A percentile compares a stretch with the other conserved stretches of the same genome.
phyloP scores from a whole-genome alignment of 1,140 invertebrate genomes.

The Venturia canescens region DNA sequence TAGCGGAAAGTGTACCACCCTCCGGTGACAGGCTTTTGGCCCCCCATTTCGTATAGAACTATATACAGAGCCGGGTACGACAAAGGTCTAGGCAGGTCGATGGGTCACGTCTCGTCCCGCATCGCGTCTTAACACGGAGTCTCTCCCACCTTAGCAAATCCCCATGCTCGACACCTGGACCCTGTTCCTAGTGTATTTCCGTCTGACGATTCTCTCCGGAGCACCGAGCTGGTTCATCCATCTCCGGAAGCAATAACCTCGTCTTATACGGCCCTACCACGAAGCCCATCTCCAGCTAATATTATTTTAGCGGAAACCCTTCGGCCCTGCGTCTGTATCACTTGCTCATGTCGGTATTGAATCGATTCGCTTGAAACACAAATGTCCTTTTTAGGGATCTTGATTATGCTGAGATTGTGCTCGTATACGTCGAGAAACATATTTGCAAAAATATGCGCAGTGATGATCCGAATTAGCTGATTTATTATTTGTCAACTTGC shows the following conservation, averaged over 20 bases:
- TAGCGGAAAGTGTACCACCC: constrained; percentile 6
- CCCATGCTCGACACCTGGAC: constrained; percentile 1
- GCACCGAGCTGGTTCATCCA: constrained; percentile 39
- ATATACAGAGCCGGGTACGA: neutral
- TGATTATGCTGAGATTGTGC: neutral
- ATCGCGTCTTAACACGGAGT: neutral
- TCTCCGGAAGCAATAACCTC: constrained; percentile 43
- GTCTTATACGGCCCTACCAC: constrained; percentile 36
- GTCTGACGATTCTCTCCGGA: constrained; percentile 25
- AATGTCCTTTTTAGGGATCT: neutral
- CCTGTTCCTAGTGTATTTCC: neutral
- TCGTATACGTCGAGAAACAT: too few relatives aligned
- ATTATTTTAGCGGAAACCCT: constrained; percentile 49
- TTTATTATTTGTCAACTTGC: constrained; percentile 13
- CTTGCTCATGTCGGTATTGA: constrained; percentile 11
- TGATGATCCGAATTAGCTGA: too few relatives aligned
- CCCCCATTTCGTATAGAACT: constrained; percentile 11
- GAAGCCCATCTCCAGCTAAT: constrained; percentile 44
- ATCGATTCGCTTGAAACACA: neutral
- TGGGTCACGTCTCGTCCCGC: constrained; percentile 27
- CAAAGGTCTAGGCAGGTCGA: constrained; percentile 22
- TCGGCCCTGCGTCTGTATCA: constrained; percentile 22
- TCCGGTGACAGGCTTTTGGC: neutral
- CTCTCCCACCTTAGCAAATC: neutral
- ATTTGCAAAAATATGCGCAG: too few relatives aligned